Evolutionary conservation across 2,113 vertebrate genomes (phyloP).

Genomic region (Centropus unirufus): DNA sequence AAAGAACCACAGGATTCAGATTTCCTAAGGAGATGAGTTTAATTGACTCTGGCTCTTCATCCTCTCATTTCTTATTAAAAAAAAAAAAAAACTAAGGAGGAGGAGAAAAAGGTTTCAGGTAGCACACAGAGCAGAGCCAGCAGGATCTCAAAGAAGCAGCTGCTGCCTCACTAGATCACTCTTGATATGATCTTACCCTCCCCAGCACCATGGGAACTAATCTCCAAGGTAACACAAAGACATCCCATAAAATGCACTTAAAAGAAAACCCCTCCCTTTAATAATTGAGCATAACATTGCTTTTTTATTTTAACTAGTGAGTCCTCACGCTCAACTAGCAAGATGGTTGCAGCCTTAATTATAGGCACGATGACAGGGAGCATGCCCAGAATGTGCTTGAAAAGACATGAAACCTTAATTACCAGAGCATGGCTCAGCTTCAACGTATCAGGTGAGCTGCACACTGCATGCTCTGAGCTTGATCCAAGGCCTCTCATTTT

Average conservation of each 20-base stretch:
- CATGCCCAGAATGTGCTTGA: not conserved
- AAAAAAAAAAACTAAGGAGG: not conserved
- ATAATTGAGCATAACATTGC: not conserved
- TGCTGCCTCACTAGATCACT: not conserved
- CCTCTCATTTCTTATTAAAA: not conserved
- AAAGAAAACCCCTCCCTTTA: not conserved
- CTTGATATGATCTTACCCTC: not conserved
- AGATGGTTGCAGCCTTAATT: not conserved
- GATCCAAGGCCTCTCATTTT: not conserved
- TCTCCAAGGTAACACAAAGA: slow-evolving; percentile 14
- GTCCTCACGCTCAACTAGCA: not conserved
- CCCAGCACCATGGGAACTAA: not conserved
- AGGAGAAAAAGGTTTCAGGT: not conserved
- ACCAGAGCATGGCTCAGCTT: not conserved
- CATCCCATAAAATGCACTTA: not conserved
- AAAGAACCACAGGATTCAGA: not conserved
- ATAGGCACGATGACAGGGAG: not conserved
- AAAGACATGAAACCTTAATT: not conserved
- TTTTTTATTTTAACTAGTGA: not conserved
- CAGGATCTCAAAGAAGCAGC: not conserved
- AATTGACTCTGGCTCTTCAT: slow-evolving; percentile 6
- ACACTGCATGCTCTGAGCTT: not conserved
- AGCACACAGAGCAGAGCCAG: not conserved
- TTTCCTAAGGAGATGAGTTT: not conserved
- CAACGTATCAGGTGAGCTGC: not conserved